Evolutionary conservation across 2,888 invertebrate genomes (phyloP).

Genomic region (Ophion slaviceki): DNA sequence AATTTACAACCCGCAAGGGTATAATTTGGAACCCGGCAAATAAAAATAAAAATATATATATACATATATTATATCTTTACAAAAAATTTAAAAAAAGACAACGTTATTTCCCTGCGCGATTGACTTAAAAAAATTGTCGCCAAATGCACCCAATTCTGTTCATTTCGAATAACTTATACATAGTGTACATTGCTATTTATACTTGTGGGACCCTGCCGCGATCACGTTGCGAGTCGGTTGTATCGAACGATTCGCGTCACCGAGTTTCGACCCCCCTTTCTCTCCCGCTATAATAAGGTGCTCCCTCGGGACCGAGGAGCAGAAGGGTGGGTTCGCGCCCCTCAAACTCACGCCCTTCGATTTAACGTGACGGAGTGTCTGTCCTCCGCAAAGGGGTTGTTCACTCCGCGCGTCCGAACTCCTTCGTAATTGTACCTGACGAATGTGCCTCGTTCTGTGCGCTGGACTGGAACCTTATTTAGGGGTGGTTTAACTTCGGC

Average conservation of each 20-base stretch:
- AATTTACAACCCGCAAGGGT: no score
- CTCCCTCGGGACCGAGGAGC: slow-evolving; percentile 48
- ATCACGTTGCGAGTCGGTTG: slow-evolving; percentile 43
- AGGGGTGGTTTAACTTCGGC: slow-evolving; percentile 32
- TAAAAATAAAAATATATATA: background rate
- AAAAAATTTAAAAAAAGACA: background rate
- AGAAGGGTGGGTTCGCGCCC: slow-evolving; percentile 5
- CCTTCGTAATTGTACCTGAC: slow-evolving; percentile 72
- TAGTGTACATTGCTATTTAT: slow-evolving; percentile 7
- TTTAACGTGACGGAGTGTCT: slow-evolving; percentile 53
- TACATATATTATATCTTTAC: no score
- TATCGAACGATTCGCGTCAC: slow-evolving; percentile 51
- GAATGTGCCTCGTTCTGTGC: slow-evolving; percentile 53
- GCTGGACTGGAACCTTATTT: slow-evolving; percentile 25
- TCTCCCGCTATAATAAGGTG: slow-evolving; percentile 52
- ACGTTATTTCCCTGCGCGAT: background rate
- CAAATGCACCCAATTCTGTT: background rate
- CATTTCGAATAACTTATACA: background rate
- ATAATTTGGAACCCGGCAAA: no score
- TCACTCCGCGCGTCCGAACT: slow-evolving; percentile 24
- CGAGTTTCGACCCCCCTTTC: slow-evolving; percentile 27
- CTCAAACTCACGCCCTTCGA: slow-evolving; percentile 57
- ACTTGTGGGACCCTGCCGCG: slow-evolving; percentile 48
- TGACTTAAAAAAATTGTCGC: background rate
- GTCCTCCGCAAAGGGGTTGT: slow-evolving; percentile 45